Percentiles rank a stretch among this genome's conserved stretches.
These are phyloP conservation scores for Sepioteuthis lessoniana DNA, from an alignment of 2,888 invertebrate genomes.

Conservation along the genomic window DNA sequence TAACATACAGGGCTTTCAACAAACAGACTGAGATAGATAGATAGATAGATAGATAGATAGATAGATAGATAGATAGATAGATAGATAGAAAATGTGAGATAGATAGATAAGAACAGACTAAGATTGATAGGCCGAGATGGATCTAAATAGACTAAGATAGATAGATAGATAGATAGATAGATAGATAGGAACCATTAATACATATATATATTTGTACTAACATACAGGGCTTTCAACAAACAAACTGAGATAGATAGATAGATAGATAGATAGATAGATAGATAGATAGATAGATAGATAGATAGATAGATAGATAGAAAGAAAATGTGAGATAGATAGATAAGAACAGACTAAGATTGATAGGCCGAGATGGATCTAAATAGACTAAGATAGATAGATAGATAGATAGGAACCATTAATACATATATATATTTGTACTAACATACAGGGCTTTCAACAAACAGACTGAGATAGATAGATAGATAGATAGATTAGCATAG, in stretches of 20 bases:
- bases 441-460: background rate
- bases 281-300: background rate
- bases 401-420: background rate
- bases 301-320: background rate
- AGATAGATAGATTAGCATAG: background rate
- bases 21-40: background rate
- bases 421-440: background rate
- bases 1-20: too few relatives aligned
- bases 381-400: background rate
- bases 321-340: background rate
- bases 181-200: too few relatives aligned
- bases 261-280: background rate
- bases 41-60: too few relatives aligned
- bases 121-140: too few relatives aligned
- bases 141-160: too few relatives aligned
- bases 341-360: background rate
- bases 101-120: too few relatives aligned
- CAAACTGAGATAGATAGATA: background rate
- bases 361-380: background rate
- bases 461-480: background rate
- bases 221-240: too few relatives aligned
- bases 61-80: too few relatives aligned
- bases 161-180: too few relatives aligned
- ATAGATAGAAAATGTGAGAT: too few relatives aligned
- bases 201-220: too few relatives aligned